Base-by-base conservation (phyloP, 1,140 invertebrate species). In the Drosophila ambigua region DNA sequence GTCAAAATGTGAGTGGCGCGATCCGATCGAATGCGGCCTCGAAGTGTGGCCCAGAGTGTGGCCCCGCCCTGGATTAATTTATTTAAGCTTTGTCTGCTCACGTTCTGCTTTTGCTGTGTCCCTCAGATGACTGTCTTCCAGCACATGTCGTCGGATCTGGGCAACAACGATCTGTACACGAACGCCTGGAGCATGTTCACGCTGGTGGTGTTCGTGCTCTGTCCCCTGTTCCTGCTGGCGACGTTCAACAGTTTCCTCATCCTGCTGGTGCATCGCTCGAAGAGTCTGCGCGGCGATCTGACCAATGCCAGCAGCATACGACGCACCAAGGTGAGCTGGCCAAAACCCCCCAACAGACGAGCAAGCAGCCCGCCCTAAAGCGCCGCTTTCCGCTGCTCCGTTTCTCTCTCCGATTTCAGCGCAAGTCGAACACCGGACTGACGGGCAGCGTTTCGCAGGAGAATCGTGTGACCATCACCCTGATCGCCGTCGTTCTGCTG, bases 211-310 rank as follows among this genome's bases (percentile, higher is more conserved):
- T 96, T 96, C 84, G 94, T 94, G 3, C 91, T 96, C 16, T 69
- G 96, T 13, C 96, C 96, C 0, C 91, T 96, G 2, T 69, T 94
- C 3, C 89, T 96, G 1, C 91, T 97, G 59, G 93, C 94, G 8
- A 93, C 95, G n/a, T 96, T 97, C 82, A 97, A 97, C 91, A 94
- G 93, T 53, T 94, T 96, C 68, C 93, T 97, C 11, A 94, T 96
- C 9, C 91, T 93, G 59, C 93, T 95, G 8, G 95, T 96, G 2
- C 94, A 94, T 76, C 90, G 92, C 58, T 94, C 95, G 43, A 91
- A 93, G 67, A 83, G 90, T 57, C 87, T 93, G 71, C 72, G 95
- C 60, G 90, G 92, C 16, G 89, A 92, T 52, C 93, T 96, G 92
- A 95, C 94, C 23, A 93, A 92, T 79, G 92, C 90, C n/a, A 91